Conservation (phyloP, 2,113 vertebrate species). For the Oncorhynchus kisutch region DNA sequence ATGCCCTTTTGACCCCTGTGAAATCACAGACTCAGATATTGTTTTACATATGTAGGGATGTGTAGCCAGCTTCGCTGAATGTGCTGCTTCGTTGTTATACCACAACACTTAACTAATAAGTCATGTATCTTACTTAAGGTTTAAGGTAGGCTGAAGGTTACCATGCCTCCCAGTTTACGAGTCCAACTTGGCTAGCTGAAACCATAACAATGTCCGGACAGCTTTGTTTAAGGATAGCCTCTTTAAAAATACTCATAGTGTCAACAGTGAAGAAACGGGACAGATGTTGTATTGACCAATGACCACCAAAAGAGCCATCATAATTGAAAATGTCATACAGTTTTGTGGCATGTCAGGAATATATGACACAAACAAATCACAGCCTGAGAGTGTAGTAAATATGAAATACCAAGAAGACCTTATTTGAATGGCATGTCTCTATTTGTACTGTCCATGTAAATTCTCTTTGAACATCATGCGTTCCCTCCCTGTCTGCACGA, state of each 20-base stretch:
- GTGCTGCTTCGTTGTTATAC: slow-evolving; percentile 25
- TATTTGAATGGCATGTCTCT: slow-evolving; percentile 39
- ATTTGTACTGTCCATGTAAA: slow-evolving; percentile 58
- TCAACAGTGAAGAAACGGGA: no score
- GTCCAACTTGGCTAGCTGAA: no score
- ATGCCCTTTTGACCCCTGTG: slow-evolving; percentile 40
- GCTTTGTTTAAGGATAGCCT: no score
- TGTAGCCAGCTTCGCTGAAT: slow-evolving; percentile 45
- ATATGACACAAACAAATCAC: not conserved
- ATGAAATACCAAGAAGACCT: slow-evolving; percentile 24
- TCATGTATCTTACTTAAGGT: not conserved
- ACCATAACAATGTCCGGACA: no score
- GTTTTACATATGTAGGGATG: slow-evolving; percentile 48
- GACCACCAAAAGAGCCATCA: not conserved
- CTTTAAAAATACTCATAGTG: no score
- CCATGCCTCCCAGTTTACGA: no score
- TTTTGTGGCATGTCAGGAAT: not conserved
- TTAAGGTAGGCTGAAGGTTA: not conserved
- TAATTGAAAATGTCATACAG: not conserved
- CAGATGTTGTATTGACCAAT: not conserved
- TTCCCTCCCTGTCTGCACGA: slow-evolving; percentile 31
- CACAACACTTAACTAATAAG: not conserved
- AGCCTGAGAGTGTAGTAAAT: slow-evolving; percentile 6
- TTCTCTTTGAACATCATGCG: slow-evolving; percentile 30
- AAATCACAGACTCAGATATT: slow-evolving; percentile 39